Base-by-base conservation (phyloP, 2,113 vertebrate species). In the Donacobius atricapilla region DNA sequence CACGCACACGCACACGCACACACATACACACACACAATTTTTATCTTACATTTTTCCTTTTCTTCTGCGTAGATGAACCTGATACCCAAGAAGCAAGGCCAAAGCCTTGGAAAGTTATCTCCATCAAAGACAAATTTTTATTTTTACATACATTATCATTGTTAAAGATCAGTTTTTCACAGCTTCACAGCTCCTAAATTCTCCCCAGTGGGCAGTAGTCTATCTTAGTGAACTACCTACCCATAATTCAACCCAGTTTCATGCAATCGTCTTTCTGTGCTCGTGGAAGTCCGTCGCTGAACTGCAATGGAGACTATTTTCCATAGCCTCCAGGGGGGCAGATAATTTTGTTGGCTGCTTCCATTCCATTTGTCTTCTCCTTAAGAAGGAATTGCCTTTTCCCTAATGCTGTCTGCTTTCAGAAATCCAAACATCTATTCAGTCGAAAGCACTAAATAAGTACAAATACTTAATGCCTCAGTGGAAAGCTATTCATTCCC, bases 121-220 rank as follows among this genome's bases (percentile, higher is more conserved):
- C 80, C 68, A 33, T 87, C 50, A 89, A 90, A 91, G 83, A 92
- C 25, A 94, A 95, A 86, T 58, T 79, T 81, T 92, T 95, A 96
- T 83, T 87, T 91, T 96, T 97, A 93, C 87, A 94, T 88, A 64
- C 44, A 90, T 95, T 61, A 19, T 89, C 91, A 87, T 94, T 95
- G 94, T 89, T 93, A 96, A 87, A 95, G 47, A 95, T 94, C 39
- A 90, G 82, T 83, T 95, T 94, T 97, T 94, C 93, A 91, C 64
- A 13, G 40, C 40, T 42, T 15, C 40, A 42, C n/a, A 97, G 79
- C 81, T 94, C 54, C 72, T 92, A 89, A 97, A 93, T 95, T 94
- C 75, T 97, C 86, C 94, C 94, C 73, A 72, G 72, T 95, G 94
- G 83, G 84, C 83, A 96, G 58, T 94, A 97, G 89, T 97, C 83